Conservation (phyloP, 2,113 vertebrate genomes). For the Gymnarchus niloticus region DNA sequence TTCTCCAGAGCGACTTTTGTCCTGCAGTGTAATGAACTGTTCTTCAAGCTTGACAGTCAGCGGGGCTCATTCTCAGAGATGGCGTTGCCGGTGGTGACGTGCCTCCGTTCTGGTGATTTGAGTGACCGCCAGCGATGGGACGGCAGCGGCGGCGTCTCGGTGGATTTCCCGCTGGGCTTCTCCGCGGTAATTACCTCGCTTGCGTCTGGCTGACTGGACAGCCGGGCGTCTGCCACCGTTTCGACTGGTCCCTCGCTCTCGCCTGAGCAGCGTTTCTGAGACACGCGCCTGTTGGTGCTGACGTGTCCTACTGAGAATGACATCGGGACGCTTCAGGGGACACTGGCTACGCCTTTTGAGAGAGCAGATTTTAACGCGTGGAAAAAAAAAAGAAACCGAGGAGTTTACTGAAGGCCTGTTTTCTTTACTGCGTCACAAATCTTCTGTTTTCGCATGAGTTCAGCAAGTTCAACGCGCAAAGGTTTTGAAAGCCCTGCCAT, state of each 20-base stretch:
- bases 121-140: not conserved
- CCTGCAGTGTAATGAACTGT: not conserved
- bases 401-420: slow-evolving; percentile 19
- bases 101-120: not conserved
- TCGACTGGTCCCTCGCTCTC: not conserved
- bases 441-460: not conserved
- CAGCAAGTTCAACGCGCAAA: not conserved
- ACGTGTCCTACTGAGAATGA: not conserved
- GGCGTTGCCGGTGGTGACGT: not conserved
- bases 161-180: not conserved
- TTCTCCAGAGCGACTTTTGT: not conserved
- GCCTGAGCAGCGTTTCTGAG: not conserved
- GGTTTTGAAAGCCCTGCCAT: not conserved
- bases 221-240: not conserved
- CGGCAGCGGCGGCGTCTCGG: not conserved
- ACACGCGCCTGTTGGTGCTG: not conserved
- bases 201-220: slow-evolving; percentile 4
- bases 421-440: not conserved
- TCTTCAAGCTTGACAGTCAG: not conserved
- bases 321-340: slow-evolving; percentile 1
- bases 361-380: not conserved
- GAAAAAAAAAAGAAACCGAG: not conserved
- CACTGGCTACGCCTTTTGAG: not conserved
- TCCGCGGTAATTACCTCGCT: not conserved
- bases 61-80: not conserved